phyloP scores from a whole-genome alignment of 2,113 vertebrate species.

The Poeciliopsis turrubarensis region DNA sequence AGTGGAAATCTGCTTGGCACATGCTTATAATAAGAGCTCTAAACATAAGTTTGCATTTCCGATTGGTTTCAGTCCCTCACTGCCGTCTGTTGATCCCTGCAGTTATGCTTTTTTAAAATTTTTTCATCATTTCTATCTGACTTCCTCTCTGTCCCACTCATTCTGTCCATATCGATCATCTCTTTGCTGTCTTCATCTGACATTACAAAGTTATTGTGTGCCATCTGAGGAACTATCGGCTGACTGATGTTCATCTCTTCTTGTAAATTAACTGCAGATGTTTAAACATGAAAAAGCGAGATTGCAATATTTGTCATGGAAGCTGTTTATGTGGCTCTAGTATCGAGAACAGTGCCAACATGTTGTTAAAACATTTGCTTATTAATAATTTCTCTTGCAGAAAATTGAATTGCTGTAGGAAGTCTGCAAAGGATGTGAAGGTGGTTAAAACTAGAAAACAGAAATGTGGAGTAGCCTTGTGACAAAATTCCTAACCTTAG shows the following conservation, averaged over 20 bases:
- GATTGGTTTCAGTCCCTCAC: constrained; percentile 39
- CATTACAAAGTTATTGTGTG: background rate
- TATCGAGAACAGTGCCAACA: constrained; percentile 16
- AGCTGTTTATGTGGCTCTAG: constrained; percentile 36
- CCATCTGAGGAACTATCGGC: background rate
- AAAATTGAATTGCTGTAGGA: background rate
- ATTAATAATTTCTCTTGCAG: constrained; percentile 23
- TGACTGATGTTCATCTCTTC: constrained; percentile 7
- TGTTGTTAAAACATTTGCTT: constrained; percentile 23
- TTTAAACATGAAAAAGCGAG: constrained; percentile 36
- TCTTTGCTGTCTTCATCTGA: constrained; percentile 9
- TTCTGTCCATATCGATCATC: constrained; percentile 17
- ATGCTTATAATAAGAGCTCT: constrained; percentile 34
- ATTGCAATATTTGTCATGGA: constrained; percentile 19
- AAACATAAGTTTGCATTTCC: constrained; percentile 55
- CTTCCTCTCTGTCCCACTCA: constrained; percentile 20
- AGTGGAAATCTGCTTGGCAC: constrained; percentile 22
- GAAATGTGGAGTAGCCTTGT: background rate
- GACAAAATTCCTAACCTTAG: background rate
- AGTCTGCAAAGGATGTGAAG: background rate
- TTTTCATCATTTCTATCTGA: constrained; percentile 28
- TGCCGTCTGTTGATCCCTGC: constrained; percentile 55
- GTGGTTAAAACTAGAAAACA: background rate
- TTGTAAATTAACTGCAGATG: constrained; percentile 34
- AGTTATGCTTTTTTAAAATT: constrained; percentile 25